A percentile compares a stretch with the other conserved stretches of the same genome.
phyloP scores from a whole-genome alignment of 2,888 invertebrate species.

The Dorcus hopei region DNA sequence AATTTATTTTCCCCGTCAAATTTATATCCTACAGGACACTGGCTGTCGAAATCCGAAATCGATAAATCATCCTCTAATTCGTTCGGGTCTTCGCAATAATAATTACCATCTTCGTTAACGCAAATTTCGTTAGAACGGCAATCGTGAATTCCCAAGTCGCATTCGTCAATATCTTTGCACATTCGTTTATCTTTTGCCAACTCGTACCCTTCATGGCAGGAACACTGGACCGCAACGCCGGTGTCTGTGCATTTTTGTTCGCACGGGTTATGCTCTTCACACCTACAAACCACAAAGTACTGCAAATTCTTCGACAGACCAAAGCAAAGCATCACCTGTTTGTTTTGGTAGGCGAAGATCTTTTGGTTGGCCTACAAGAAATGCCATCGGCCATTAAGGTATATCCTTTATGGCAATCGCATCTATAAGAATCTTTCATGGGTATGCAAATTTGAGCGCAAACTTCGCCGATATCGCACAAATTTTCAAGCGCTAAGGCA shows the following conservation, averaged over 20 bases:
- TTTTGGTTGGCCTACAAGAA: slow-evolving; percentile 59
- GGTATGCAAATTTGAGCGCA: slow-evolving; percentile 80
- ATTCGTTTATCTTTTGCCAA: slow-evolving; percentile 64
- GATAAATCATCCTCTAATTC: slow-evolving; percentile 19
- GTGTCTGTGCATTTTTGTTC: slow-evolving; percentile 72
- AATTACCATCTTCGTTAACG: slow-evolving; percentile 56
- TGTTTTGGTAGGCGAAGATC: slow-evolving; percentile 2
- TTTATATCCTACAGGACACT: slow-evolving; percentile 58
- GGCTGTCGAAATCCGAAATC: slow-evolving; percentile 25
- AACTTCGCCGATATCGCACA: slow-evolving; percentile 59
- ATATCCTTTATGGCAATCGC: slow-evolving; percentile 68
- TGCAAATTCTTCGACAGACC: too few species aligned
- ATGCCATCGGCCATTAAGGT: slow-evolving; percentile 67
- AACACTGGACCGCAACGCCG: slow-evolving; percentile 65
- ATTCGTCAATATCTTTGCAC: slow-evolving; percentile 69
- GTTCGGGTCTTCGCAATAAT: slow-evolving; percentile 48
- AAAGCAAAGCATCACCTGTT: not conserved
- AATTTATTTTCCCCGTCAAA: slow-evolving; percentile 55
- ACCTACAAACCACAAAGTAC: slow-evolving; percentile 43
- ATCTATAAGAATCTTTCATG: slow-evolving; percentile 66
- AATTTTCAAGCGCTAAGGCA: slow-evolving; percentile 48
- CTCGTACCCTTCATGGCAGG: slow-evolving; percentile 68
- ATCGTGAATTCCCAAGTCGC: slow-evolving; percentile 48
- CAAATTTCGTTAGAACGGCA: slow-evolving; percentile 53
- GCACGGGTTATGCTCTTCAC: slow-evolving; percentile 66